Evolutionary conservation across 2,113 vertebrate species (phyloP).

Genomic region (Geothlypis trichas): DNA sequence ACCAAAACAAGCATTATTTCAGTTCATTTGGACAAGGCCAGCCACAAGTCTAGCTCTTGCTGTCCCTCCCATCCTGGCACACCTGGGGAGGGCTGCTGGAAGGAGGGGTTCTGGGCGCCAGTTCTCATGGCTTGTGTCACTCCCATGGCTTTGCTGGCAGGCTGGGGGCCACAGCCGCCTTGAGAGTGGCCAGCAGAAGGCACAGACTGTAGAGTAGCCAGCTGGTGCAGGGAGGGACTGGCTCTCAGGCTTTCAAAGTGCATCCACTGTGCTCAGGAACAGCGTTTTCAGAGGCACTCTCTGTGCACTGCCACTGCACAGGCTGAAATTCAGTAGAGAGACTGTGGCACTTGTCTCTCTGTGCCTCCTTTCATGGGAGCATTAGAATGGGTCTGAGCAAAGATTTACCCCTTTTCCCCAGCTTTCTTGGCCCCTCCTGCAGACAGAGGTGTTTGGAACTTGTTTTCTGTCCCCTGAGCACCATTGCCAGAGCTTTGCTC

Average conservation of each 20-base stretch:
- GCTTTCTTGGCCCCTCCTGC: not conserved
- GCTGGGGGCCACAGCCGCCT: not conserved
- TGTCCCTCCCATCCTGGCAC: not conserved
- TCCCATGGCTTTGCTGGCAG: not conserved
- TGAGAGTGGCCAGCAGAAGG: not conserved
- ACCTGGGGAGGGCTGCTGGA: not conserved
- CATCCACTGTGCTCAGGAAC: not conserved
- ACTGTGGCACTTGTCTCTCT: not conserved
- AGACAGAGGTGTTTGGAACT: not conserved
- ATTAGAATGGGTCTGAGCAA: not conserved
- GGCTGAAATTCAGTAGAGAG: not conserved
- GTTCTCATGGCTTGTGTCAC: not conserved
- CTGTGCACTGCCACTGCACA: not conserved
- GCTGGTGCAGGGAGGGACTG: not conserved
- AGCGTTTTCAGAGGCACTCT: not conserved
- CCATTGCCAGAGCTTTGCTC: not conserved
- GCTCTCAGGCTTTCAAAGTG: not conserved
- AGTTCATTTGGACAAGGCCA: not conserved
- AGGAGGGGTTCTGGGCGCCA: not conserved
- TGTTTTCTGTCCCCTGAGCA: not conserved
- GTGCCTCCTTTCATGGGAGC: not conserved
- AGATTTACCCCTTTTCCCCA: not conserved
- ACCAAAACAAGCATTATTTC: not conserved
- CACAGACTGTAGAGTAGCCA: not conserved
- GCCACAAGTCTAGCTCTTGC: not conserved